A percentile compares a stretch with the other conserved stretches of the same genome.
phyloP scores from a whole-genome alignment of 2,113 vertebrate genomes.

The Pollachius pollachius region DNA sequence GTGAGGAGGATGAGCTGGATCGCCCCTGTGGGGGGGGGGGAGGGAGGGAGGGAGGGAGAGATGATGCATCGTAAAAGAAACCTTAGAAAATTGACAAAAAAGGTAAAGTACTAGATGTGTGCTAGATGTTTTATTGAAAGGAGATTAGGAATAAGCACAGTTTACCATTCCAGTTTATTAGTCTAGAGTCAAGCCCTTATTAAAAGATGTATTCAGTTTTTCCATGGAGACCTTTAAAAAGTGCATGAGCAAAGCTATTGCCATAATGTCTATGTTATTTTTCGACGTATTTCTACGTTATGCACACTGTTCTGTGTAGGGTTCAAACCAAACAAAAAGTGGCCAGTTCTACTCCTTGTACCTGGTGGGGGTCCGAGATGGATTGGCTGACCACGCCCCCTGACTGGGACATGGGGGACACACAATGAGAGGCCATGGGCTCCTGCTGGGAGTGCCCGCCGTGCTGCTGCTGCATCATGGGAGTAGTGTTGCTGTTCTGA shows the following conservation, averaged over 20 bases:
- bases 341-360: conserved; percentile 8
- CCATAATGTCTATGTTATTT: too few species aligned
- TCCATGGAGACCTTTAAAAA: too few species aligned
- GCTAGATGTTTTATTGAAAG: too few species aligned
- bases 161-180: too few species aligned
- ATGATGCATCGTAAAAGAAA: neutral
- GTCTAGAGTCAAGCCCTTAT: too few species aligned
- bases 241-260: too few species aligned
- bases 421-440: conserved; percentile 61
- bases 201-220: too few species aligned
- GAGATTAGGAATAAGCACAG: too few species aligned
- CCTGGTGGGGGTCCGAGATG: conserved; percentile 62
- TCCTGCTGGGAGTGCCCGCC: conserved; percentile 62
- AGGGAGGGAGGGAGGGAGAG: neutral
- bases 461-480: conserved; percentile 60
- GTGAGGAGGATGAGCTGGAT: conserved; percentile 64
- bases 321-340: neutral
- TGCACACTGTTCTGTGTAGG: too few species aligned
- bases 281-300: too few species aligned
- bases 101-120: too few species aligned
- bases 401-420: conserved; percentile 63
- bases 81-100: neutral
- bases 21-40: conserved; percentile 45
- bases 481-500: conserved; percentile 55
- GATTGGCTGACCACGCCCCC: conserved; percentile 48